phyloP scores from a whole-genome alignment of 2,888 invertebrate genomes.

The Stenodema calcarata region DNA sequence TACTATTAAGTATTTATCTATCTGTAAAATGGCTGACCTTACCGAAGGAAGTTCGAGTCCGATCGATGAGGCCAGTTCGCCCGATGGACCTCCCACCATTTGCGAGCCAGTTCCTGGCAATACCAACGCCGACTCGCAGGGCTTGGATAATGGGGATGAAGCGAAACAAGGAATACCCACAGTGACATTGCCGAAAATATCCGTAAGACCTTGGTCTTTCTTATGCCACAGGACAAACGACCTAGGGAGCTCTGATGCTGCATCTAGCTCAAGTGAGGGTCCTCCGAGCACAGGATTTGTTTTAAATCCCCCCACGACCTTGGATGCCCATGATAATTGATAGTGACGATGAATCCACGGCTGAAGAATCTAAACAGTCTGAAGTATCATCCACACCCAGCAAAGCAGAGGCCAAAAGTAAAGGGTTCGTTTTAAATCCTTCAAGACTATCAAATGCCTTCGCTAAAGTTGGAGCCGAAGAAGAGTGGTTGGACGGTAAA shows the following conservation, averaged over 20 bases:
- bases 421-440: conserved; percentile 49
- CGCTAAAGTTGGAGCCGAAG: conserved; percentile 32
- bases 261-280: too few species aligned
- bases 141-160: neutral
- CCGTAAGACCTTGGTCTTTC: too few species aligned
- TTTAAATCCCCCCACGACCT: too few species aligned
- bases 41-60: conserved; percentile 34
- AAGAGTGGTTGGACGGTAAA: too few species aligned
- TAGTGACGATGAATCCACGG: conserved; percentile 5
- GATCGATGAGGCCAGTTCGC: conserved; percentile 29
- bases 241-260: too few species aligned
- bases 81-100: neutral
- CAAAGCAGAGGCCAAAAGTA: conserved; percentile 19
- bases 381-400: conserved; percentile 15
- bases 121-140: conserved; percentile 25
- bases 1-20: too few species aligned
- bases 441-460: conserved; percentile 52
- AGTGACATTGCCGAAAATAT: too few species aligned
- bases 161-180: too few species aligned
- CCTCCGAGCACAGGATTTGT: too few species aligned
- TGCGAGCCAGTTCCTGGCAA: neutral
- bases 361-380: conserved; percentile 38
- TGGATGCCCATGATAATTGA: too few species aligned
- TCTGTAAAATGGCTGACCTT: too few species aligned
- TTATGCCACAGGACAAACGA: too few species aligned